Evolutionary conservation across 1,140 invertebrate genomes (phyloP), one percentile per base, ranked within the genome.

Genomic region (Acromyrmex echinatior): DNA sequence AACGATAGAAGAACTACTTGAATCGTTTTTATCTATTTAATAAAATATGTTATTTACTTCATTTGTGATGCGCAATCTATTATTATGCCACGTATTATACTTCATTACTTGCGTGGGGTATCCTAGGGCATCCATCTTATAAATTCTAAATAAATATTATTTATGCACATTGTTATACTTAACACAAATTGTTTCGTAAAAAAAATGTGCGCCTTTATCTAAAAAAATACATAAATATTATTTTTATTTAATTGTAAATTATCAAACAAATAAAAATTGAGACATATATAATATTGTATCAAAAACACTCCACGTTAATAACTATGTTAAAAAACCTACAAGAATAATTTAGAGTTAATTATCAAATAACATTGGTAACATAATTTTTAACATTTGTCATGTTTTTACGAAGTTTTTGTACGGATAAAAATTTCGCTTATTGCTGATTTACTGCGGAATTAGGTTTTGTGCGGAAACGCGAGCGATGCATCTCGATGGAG

Each of bases 31-130:
- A 58, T 31, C n/a, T 45, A 25, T 25, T 77, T 21, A 39, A 7
- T 62, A 60, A 77, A 18, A 39, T 5, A 68, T 68, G 6, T 58
- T 74, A 74, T 60, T 53, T 60, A n/a, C 10, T 35, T 21, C 5
- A 1, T 9, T 12, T 16, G 6, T 10, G 2, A 21, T 21, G 3
- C 5, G n/a, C 16, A 49, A 25, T 71, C 16, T 28, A 56, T 18
- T 71, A 16, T 12, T 73, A 56, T 66, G 3, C 3, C 10, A 56
- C 10, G 16, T 35, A 35, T 35, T 2, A 35, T 73, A 31, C 12
- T 18, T 35, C 6, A 39, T 39, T 39, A 39, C 9, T 45, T 2
- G 39, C 39, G 9, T 45, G 9, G 1, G 0, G 39, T 10, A 45
- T 45, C 9, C 9, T 45, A 45, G 39, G 39, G 0, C 7, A 45